Evolutionary conservation across 1,140 invertebrate species (phyloP), one percentile per base, ranked within the genome.

Genomic region (Lucilia sericata): DNA sequence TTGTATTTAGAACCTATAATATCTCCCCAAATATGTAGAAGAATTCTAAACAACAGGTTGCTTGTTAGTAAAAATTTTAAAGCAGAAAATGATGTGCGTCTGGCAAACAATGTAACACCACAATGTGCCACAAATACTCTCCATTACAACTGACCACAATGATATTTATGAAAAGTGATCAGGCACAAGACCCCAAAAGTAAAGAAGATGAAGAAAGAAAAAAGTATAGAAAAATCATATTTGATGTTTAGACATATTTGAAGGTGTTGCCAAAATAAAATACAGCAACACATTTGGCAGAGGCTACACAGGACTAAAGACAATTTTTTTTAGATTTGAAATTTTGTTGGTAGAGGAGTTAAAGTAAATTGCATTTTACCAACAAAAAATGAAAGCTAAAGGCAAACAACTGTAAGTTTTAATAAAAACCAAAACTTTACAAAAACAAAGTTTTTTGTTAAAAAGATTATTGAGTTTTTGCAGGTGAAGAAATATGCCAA

Each of bases 91-190:
- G 13, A 55, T 80, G 42, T 80, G 76, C 47, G 76, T 80, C 76
- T 49, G n/a, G 76, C 42, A 80, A 80, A 80, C 76, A 80, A n/a
- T 76, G 74, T 76, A 76, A 76, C 74, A 76, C 74, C 34, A 42
- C 74, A 76, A 80, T 80, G 25, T 30, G 76, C 76, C 36, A 80
- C 47, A 80, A 49, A 47, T 80, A 25, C 42, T 49, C 76, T 49
- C 76, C 14, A 80, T 80, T 80, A 49, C 76, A 49, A 80, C 51
- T 51, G 76, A 49, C 76, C 76, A 80, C 76, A 51, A 49, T 80
- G 42, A 49, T 49, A 80, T 49, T 49, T 80, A 80, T 80, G 76
- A 80, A 51, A 21, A 80, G 76, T 80, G 76, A 80, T 49, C 42
- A 70, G n/a, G 65, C 65, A 21, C 19, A 70, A 13, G 51, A n/a